Evolutionary conservation across 2,113 vertebrate species (phyloP), one percentile per base, ranked within the genome.

Genomic region (Rhinolophus sinicus): DNA sequence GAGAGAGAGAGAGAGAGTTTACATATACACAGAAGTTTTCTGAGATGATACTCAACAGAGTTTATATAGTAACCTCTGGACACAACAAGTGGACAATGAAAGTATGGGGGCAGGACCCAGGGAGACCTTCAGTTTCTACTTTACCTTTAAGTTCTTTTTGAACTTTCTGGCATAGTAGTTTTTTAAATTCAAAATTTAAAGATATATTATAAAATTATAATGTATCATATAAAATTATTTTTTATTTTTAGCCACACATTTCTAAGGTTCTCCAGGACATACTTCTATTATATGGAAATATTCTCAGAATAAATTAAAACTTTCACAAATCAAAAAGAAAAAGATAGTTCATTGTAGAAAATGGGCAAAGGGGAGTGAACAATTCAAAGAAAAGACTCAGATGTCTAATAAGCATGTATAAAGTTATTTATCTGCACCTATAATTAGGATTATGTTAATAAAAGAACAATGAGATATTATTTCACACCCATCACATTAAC

Each of bases 301-400:
- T 24, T 76, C 22, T 89, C 40, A 85, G 44, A 86, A 86, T 80
- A 83, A 96, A 75, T 84, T 58, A 75, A 72, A 88, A 47, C 26
- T 70, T 85, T 10, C 35, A 67, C 14, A 78, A 90, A 86, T 70
- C 22, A 70, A 22, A 82, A 82, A 86, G 10, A 73, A 88, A 70
- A 94, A 77, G 21, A 21, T 7, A 90, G 6, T 78, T 30, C 22
- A 38, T 73, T 65, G 87, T 38, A 87, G 30, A 73, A 97, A 94
- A 78, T 83, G 33, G 30, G 24, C 92, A 90, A 90, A 76, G 47
- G 18, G 7, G 38, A 85, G 2, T 77, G 15, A 94, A 85, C 10
- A 62, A 38, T 96, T 86, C 22, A 80, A 44, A 81, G 6, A 81
- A 44, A 72, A 85, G 85, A 28, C 26, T 91, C n/a, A 50, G 16